Evolutionary conservation across 1,140 invertebrate species (phyloP), one percentile per base, ranked within the genome.

Genomic region (Tetragnatha versicolor): DNA sequence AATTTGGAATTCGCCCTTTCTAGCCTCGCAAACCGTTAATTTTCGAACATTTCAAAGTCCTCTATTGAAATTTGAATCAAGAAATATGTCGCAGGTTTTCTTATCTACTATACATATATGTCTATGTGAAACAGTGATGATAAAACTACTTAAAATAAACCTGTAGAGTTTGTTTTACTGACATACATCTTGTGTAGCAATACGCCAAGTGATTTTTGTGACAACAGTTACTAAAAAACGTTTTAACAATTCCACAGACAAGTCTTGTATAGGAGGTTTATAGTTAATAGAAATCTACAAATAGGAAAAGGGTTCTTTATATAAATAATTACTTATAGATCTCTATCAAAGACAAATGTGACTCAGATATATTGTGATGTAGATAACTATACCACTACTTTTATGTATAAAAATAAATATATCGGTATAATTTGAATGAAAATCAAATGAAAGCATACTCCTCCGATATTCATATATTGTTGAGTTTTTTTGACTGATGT

Each of bases 51-150:
- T n/a, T n/a, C n/a, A n/a, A n/a, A n/a, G n/a, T n/a, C n/a, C n/a
- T n/a, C n/a, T n/a, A n/a, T n/a, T n/a, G n/a, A n/a, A n/a, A n/a
- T n/a, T n/a, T n/a, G n/a, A n/a, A 58, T 58, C 31, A n/a, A 47
- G 49, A 66, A 12, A 29, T 31, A 25, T 66, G 63, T 66, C 63
- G 63, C 63, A 66, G 63, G 49, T 66, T 66, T 66, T 42, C 25
- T 66, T 47, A 58, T 35, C 31, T 35, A 58, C 35, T n/a, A 58
- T 20, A 51, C 27, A 51, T 47, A 47, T 37, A 47, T 68, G 35
- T 70, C 58, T 72, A 53, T 72, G 68, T 72, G 68, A 72, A 58
- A 72, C 29, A 58, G 68, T 72, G 68, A 72, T 72, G 58, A 42
- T 47, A 58, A 70, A 51, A 42, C 51, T 42, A 29, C 45, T 37